Evolutionary conservation across 2,888 invertebrate genomes (phyloP).

Genomic region (Empis stercorea): DNA sequence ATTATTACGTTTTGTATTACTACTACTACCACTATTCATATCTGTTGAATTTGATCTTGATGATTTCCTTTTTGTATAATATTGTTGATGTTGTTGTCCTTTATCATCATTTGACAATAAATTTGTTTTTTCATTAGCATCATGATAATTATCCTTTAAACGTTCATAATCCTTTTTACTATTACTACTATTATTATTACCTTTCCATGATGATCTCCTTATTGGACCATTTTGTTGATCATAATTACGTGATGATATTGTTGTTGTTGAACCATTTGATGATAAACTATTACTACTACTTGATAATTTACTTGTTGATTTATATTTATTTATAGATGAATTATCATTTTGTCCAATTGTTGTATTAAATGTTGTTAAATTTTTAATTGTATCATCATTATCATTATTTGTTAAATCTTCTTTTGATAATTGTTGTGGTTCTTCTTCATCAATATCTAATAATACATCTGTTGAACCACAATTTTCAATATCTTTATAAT

Average conservation of each 20-base stretch:
- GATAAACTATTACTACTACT: conserved; percentile 16
- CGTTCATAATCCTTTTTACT: conserved; percentile 26
- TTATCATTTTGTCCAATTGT: conserved; percentile 6
- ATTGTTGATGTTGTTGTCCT: conserved; percentile 2
- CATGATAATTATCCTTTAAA: conserved; percentile 23
- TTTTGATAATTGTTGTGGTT: conserved; percentile 5
- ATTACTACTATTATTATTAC: neutral
- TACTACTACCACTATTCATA: neutral
- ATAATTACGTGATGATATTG: conserved; percentile 1
- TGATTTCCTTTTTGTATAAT: conserved; percentile 14
- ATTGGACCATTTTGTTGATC: conserved; percentile 14
- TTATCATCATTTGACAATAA: conserved; percentile 7
- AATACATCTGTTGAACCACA: conserved; percentile 31
- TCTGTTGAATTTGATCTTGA: conserved; percentile 16
- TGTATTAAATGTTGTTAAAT: neutral
- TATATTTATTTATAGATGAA: conserved; percentile 11
- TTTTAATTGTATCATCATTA: too few relatives aligned
- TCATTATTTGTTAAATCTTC: conserved; percentile 9
- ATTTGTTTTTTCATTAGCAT: conserved; percentile 15
- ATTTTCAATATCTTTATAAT: conserved; percentile 22
- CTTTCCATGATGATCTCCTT: conserved; percentile 28
- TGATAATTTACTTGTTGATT: conserved; percentile 15
- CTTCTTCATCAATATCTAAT: conserved; percentile 16
- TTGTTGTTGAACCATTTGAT: conserved; percentile 11
- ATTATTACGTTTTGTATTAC: conserved; percentile 8